Evolutionary conservation across 2,797 vertebrate genomes (phyloP).

Genomic region (Sphenodon punctatus): DNA sequence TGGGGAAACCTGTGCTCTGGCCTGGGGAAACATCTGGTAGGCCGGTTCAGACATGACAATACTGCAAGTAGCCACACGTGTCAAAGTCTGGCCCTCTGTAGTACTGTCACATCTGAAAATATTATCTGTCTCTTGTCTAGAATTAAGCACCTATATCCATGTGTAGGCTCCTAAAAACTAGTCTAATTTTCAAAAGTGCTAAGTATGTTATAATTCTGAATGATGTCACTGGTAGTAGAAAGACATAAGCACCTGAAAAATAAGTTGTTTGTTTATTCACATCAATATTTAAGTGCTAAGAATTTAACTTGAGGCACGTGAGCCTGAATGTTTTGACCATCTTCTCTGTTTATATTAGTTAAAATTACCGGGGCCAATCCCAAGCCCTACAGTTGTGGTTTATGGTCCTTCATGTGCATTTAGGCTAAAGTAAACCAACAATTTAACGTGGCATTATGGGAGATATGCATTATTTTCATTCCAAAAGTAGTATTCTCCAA

Average conservation of each 20-base stretch:
- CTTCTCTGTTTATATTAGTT: not conserved
- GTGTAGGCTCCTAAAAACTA: no score
- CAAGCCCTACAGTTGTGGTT: not conserved
- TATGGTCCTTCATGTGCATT: not conserved
- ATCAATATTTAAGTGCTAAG: not conserved
- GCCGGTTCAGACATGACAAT: no score
- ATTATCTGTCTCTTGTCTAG: no score
- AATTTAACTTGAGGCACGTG: not conserved
- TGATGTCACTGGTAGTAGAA: not conserved
- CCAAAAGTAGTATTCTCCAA: no score
- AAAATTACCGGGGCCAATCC: not conserved
- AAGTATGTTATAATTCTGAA: not conserved
- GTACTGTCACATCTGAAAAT: no score
- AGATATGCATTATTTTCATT: not conserved
- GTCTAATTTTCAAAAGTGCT: no score
- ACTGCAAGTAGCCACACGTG: no score
- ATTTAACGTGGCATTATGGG: not conserved
- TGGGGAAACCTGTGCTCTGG: no score
- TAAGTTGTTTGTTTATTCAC: not conserved
- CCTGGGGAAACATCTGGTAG: no score
- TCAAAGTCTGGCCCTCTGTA: no score
- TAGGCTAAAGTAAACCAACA: not conserved
- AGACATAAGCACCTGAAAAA: not conserved
- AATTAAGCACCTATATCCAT: no score
- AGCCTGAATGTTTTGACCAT: not conserved